Evolutionary conservation across 2,888 invertebrate genomes (phyloP).

Genomic region (Drosophila basisetae): DNA sequence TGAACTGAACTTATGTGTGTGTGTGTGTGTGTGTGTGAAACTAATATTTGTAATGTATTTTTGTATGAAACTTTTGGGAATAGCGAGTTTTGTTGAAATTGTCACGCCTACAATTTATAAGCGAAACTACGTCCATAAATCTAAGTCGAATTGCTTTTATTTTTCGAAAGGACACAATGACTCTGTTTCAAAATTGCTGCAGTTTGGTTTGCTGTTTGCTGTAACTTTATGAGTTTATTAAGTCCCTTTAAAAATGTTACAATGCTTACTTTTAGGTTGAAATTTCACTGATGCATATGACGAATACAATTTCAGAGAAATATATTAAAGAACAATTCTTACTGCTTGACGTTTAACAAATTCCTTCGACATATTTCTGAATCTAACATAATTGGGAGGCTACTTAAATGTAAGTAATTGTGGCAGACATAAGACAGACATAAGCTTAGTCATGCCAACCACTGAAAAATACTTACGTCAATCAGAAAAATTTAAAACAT

Average conservation of each 20-base stretch:
- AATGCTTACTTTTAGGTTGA: background rate
- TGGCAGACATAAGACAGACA: background rate
- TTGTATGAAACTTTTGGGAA: constrained; percentile 45
- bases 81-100: constrained; percentile 37
- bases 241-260: background rate
- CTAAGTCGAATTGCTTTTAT: constrained; percentile 21
- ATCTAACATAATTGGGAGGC: background rate
- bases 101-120: constrained; percentile 48
- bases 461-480: background rate
- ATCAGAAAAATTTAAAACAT: background rate
- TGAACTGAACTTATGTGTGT: background rate
- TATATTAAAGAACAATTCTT: background rate
- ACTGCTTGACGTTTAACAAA: background rate
- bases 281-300: background rate
- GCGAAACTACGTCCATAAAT: constrained; percentile 41
- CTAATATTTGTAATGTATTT: constrained; percentile 60
- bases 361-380: background rate
- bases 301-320: background rate
- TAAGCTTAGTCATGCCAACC: background rate
- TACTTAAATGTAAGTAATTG: background rate
- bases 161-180: background rate
- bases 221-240: background rate
- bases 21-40: constrained; percentile 20
- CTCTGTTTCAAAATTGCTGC: background rate
- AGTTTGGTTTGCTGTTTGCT: background rate